Percentiles rank a stretch among this genome's conserved stretches.
Conservation (phyloP, 1,140 invertebrate genomes). For the Papilio machaon region DNA sequence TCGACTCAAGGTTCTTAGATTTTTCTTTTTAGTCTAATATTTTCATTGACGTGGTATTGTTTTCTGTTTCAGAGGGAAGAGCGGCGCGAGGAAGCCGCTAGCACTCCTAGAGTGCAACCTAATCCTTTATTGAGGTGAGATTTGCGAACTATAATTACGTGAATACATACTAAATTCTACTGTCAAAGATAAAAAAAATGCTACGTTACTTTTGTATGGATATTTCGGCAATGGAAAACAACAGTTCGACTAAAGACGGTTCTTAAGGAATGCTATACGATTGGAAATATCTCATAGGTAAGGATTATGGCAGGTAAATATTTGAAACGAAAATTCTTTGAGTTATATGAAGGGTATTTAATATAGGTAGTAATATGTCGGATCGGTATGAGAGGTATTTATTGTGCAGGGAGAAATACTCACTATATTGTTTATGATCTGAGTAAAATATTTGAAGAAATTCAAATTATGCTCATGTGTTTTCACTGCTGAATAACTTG, state of each 20-base stretch:
- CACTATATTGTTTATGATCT: not conserved
- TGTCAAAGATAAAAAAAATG: no score
- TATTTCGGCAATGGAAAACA: not conserved
- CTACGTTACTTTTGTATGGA: not conserved
- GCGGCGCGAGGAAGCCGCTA: constrained; percentile 64
- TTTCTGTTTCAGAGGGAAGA: constrained; percentile 65
- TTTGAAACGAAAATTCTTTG: not conserved
- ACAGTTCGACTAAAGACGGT: not conserved
- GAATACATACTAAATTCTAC: not conserved
- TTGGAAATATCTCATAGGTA: not conserved
- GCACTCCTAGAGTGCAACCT: constrained; percentile 61
- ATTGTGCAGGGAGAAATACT: not conserved
- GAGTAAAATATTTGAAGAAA: not conserved
- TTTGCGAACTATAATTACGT: not conserved
- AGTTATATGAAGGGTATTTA: not conserved
- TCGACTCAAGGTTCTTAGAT: no score
- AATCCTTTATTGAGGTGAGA: constrained; percentile 73
- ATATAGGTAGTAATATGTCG: not conserved
- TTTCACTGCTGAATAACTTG: no score
- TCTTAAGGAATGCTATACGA: not conserved
- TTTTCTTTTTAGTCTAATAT: no score
- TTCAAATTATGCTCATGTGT: not conserved
- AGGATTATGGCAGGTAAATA: not conserved
- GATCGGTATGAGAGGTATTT: not conserved
- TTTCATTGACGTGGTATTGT: constrained; percentile 26